phyloP scores from a whole-genome alignment of 2,888 invertebrate genomes.

The Cephus spinipes region DNA sequence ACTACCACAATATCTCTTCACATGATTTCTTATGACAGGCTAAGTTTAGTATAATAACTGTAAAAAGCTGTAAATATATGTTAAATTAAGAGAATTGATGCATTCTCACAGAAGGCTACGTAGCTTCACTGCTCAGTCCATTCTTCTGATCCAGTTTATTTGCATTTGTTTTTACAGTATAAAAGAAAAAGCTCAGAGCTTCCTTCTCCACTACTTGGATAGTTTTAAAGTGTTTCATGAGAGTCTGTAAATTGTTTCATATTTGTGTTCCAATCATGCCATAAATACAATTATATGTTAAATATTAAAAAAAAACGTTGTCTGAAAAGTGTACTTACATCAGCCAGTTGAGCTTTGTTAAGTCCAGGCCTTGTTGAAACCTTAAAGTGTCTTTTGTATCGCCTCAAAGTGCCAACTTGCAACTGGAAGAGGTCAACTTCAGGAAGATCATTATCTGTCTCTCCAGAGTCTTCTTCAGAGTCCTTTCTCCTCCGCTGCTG shows the following conservation, averaged over 20 bases:
- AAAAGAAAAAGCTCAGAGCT: conserved; percentile 93
- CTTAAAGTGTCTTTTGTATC: conserved; percentile 95
- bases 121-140: conserved; percentile 76
- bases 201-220: conserved; percentile 96
- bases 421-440: conserved; percentile 95
- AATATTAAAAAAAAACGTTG: conserved; percentile 11
- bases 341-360: conserved; percentile 95
- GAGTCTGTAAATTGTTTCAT: conserved; percentile 75
- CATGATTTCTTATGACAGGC: conserved; percentile 22
- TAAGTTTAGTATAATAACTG: conserved; percentile 21
- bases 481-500: conserved; percentile 80
- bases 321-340: conserved; percentile 74
- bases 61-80: conserved; percentile 36
- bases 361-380: conserved; percentile 90
- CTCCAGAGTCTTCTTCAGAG: conserved; percentile 94
- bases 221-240: conserved; percentile 95
- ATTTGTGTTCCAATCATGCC: neutral
- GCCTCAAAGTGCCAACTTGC: conserved; percentile 91
- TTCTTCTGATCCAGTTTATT: conserved; percentile 89
- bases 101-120: conserved; percentile 58
- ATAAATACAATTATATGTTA: neutral
- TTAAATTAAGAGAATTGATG: neutral
- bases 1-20: conserved; percentile 10
- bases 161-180: conserved; percentile 93
- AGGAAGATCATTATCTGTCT: conserved; percentile 90